Evolutionary conservation across 2,113 vertebrate species (phyloP), one percentile per base, ranked within the genome.

Genomic region (Sisor rabdophorus): DNA sequence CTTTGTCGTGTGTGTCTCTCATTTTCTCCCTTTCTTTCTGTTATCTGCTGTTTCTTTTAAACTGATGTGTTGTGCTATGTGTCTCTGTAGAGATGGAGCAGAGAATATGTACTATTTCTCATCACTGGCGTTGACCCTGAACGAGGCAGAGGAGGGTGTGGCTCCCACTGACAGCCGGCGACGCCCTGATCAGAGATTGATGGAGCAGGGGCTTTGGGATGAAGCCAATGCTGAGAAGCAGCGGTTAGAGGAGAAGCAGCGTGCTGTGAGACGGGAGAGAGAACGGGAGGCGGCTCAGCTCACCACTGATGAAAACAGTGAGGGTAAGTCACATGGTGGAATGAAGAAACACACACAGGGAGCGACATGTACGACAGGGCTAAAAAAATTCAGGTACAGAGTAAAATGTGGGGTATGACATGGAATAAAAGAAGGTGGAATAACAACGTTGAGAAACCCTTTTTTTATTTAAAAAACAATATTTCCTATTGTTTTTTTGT

Each of bases 51-150:
- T 48, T 67, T 40, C 44, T 28, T 11, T 4, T n/a, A 26, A 11
- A 5, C 20, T 1, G 40, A 11, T 24, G 16, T 28, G 17, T 22
- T 20, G 40, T 13, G 12, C 4, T 50, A 0, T 54, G 8, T 13
- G 16, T 9, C 76, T 17, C 9, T 7, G 54, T 58, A 96, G 95
- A 70, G 98, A 98, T 67, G 92, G 95, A 1, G 95, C 97, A 0
- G 97, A 99, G 80, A 96, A 91, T 86, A 99, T 98, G 96, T 98
- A 99, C 86, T 98, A 91, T 86, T 99, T 99, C 86, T 98, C 97
- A 16, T 92, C 94, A 1, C 90, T 99, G 71, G 97, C 97, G 0
- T 85, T 99, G 69, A 96, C 95, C 0, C 93, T 99, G 24, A 99
- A 98, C 0, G 97, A 96, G 11, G 77, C 77, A 0, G 97, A 99